These are phyloP conservation scores for Nebria brevicollis DNA, from an alignment of 2,888 invertebrate species.

Conservation along the genomic window DNA sequence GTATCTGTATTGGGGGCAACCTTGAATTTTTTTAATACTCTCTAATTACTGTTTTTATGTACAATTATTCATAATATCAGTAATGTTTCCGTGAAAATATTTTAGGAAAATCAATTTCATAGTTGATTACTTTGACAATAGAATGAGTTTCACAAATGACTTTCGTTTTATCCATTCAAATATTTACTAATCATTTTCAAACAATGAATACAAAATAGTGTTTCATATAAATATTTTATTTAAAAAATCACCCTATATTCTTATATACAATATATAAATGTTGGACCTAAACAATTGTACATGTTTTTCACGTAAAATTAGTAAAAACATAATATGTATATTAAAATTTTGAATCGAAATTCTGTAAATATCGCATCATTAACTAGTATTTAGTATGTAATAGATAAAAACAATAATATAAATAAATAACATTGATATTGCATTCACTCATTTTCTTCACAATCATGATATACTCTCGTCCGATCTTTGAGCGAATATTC, in stretches of 20 bases:
- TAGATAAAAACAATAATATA: neutral
- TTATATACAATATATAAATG: neutral
- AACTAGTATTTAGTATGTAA: too few relatives aligned
- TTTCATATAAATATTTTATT: neutral
- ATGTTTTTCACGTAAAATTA: too few relatives aligned
- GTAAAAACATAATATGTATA: too few relatives aligned
- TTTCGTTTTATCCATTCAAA: too few relatives aligned
- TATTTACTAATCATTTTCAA: too few relatives aligned
- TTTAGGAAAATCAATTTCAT: neutral
- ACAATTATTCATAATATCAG: neutral
- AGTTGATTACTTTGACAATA: neutral
- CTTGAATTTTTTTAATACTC: neutral
- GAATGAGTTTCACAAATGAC: neutral
- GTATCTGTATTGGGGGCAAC: neutral
- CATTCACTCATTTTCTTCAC: conserved; percentile 47
- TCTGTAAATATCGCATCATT: too few relatives aligned
- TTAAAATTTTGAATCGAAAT: too few relatives aligned
- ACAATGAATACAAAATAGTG: neutral
- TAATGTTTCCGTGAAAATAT: neutral
- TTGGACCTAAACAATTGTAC: too few relatives aligned
- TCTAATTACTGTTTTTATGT: neutral
- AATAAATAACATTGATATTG: neutral
- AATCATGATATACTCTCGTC: conserved; percentile 57
- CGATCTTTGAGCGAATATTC: conserved; percentile 55
- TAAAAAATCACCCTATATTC: neutral